Percentiles rank a stretch among this genome's conserved stretches.
These are phyloP conservation scores for Brachycybe producta DNA, from an alignment of 2,888 invertebrate species.

Conservation along the genomic window DNA sequence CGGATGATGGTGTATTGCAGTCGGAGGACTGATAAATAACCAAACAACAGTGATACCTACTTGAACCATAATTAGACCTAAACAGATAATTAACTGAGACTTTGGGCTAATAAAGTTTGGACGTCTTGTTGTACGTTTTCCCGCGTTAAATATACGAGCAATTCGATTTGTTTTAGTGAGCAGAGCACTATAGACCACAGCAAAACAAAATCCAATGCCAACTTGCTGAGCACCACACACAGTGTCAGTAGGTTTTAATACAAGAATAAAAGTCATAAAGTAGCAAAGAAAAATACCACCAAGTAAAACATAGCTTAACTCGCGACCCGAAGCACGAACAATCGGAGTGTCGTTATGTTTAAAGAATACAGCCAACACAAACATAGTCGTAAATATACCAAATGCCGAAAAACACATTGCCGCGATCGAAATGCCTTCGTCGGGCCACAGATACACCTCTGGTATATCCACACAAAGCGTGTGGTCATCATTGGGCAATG, in stretches of 20 bases:
- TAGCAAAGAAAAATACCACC: constrained; percentile 77
- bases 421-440: constrained; percentile 79
- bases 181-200: constrained; percentile 90
- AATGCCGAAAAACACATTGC: constrained; percentile 55
- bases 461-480: constrained; percentile 62
- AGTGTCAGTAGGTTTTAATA: constrained; percentile 60
- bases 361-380: constrained; percentile 66
- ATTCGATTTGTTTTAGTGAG: constrained; percentile 96
- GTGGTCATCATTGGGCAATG: constrained; percentile 62
- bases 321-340: constrained; percentile 80
- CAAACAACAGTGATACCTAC: constrained; percentile 72
- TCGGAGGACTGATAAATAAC: constrained; percentile 81
- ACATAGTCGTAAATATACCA: constrained; percentile 48
- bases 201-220: constrained; percentile 45
- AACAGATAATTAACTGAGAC: constrained; percentile 37
- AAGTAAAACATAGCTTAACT: constrained; percentile 68
- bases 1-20: constrained; percentile 79
- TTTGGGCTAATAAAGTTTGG: constrained; percentile 38
- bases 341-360: constrained; percentile 86
- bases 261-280: constrained; percentile 79
- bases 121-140: constrained; percentile 34
- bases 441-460: constrained; percentile 45
- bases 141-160: constrained; percentile 63
- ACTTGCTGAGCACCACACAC: constrained; percentile 80
- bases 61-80: constrained; percentile 32